Evolutionary conservation across 2,888 invertebrate genomes (phyloP).

Genomic region (Leucozona laternaria): DNA sequence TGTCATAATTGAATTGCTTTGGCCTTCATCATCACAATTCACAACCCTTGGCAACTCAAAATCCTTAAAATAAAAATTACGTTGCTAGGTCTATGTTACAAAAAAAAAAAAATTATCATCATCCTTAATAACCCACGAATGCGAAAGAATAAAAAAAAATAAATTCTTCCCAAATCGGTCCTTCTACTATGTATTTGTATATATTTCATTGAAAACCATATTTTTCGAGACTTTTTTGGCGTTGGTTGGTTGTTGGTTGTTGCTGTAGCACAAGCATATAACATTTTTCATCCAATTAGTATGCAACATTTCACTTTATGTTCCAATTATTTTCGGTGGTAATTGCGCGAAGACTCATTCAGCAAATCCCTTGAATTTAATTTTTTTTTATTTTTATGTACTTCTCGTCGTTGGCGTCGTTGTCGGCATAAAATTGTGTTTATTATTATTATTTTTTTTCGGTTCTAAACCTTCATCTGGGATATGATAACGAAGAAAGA

Average conservation of each 20-base stretch:
- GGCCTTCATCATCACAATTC: neutral
- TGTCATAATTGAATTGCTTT: constrained; percentile 15
- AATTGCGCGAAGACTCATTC: constrained; percentile 48
- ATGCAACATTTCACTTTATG: constrained; percentile 52
- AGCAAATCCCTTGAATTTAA: constrained; percentile 10
- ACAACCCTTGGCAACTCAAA: neutral
- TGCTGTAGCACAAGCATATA: constrained; percentile 8
- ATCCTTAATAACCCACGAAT: neutral
- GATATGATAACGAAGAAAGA: neutral
- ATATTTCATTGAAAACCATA: constrained; percentile 16
- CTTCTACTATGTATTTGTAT: no score
- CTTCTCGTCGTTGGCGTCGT: neutral
- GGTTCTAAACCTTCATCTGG: neutral
- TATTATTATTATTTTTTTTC: neutral
- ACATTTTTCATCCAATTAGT: constrained; percentile 50
- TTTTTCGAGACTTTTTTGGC: neutral
- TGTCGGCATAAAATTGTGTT: constrained; percentile 16
- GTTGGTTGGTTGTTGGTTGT: neutral
- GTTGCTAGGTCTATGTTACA: neutral
- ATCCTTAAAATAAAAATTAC: neutral
- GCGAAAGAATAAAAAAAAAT: no score
- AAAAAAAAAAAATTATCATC: neutral
- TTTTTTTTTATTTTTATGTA: constrained; percentile 7
- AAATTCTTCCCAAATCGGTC: neutral
- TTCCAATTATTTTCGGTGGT: constrained; percentile 59